Base-by-base conservation (phyloP, 1,140 invertebrate genomes). In the Cecropterus lyciades region DNA sequence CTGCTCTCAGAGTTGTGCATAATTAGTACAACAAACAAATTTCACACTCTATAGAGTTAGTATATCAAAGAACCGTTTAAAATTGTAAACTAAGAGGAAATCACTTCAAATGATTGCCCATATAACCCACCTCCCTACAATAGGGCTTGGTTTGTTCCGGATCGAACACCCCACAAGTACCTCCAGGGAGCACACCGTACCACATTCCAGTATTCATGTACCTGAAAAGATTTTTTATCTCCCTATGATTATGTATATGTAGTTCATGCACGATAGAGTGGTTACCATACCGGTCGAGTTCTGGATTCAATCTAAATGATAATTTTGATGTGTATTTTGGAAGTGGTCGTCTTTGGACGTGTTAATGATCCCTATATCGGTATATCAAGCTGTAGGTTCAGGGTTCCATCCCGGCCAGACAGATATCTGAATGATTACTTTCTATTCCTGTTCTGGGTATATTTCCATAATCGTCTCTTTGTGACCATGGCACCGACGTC, bases 81-180 rank as follows among this genome's bases (percentile, higher is more conserved):
- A 3, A 11, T 51, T 14, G 40, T 40, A 62, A 20, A 10, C 45
- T 43, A 43, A 51, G 11, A 57, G 20, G 42, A 16, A 42, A n/a
- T 37, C 20, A 52, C 30, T 45, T 17, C n/a, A 37, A 52, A 4
- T 6, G 20, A 45, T 6, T 14, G 24, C 15, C 11, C 11, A 49
- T 33, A 8, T 11, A 40, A 64, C 77, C 90, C 45, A 93, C 92
- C 69, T 93, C 92, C 64, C 77, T 79, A 3, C 69, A 20, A 24
- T 82, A 86, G 0, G 84, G 81, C 52, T 82, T 84, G 0, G 82
- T 89, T 4, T 82, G 72, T 5, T 65, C 71, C 0, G 85, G 85
- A 46, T 91, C 84, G 64, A 91, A 87, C 27, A 87, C 51, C 0
- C 89, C 89, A 46, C 87, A 91, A 0, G 85, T 73, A 1, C 89